These are phyloP conservation scores for Trachops cirrhosus DNA, from an alignment of 2,797 vertebrate species.

Conservation along the genomic window DNA sequence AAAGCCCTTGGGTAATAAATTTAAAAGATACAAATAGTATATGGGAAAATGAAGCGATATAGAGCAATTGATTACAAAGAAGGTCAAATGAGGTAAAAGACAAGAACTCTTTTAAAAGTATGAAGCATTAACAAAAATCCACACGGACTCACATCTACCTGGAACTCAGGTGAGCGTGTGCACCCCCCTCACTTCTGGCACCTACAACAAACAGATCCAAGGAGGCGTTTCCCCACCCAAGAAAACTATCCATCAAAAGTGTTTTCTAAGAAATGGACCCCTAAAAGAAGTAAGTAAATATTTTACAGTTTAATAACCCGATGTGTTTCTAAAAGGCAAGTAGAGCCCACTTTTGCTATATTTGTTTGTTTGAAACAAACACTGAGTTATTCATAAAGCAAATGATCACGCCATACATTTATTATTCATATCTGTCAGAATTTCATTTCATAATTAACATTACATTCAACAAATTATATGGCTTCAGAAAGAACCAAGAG, in stretches of 20 bases:
- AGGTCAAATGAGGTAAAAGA: not conserved
- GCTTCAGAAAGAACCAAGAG: not conserved
- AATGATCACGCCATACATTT: not conserved
- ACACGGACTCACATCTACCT: not conserved
- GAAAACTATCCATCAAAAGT: not conserved
- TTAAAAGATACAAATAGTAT: not conserved
- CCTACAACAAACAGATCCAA: not conserved
- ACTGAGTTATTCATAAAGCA: not conserved
- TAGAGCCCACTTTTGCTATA: slow-evolving; percentile 40
- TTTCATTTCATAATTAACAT: not conserved
- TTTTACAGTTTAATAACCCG: not conserved
- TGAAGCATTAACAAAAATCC: not conserved
- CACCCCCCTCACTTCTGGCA: rapidly evolving
- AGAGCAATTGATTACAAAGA: not conserved
- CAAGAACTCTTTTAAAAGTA: not conserved
- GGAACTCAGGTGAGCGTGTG: not conserved
- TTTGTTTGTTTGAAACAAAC: not conserved
- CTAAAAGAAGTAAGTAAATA: slow-evolving; percentile 16
- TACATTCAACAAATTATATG: not conserved
- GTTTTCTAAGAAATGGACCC: not conserved
- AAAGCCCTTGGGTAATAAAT: not conserved
- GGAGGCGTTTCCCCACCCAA: too few species aligned
- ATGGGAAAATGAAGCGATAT: not conserved
- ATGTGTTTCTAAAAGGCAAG: slow-evolving; percentile 28
- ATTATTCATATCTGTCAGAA: not conserved